Evolutionary conservation across 2,113 vertebrate genomes (phyloP).

Genomic region (Eleginops maclovinus): DNA sequence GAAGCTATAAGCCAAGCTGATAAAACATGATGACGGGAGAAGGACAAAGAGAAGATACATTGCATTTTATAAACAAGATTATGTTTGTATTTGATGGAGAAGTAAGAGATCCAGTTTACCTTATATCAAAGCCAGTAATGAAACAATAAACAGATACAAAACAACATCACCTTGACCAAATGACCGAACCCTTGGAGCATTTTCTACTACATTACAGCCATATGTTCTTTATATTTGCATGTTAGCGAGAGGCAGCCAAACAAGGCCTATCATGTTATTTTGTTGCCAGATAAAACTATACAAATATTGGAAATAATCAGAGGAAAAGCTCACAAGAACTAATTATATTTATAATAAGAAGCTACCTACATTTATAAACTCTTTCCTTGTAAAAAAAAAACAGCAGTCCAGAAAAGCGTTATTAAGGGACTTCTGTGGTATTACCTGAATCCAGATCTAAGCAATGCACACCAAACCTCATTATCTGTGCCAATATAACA

Average conservation of each 20-base stretch:
- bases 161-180: neutral
- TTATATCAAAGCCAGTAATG: too few relatives aligned
- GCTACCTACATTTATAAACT: too few relatives aligned
- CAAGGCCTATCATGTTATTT: neutral
- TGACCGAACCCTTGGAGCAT: neutral
- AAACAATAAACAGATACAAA: too few relatives aligned
- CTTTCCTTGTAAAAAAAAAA: too few relatives aligned
- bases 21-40: neutral
- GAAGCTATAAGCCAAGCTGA: slow-evolving; percentile 4
- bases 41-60: slow-evolving; percentile 7
- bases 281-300: neutral
- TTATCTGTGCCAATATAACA: neutral
- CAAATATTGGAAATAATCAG: neutral
- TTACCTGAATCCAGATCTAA: neutral
- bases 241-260: neutral
- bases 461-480: neutral
- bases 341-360: too few relatives aligned
- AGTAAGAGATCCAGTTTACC: too few relatives aligned
- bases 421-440: neutral
- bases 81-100: neutral
- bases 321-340: neutral
- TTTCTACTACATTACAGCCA: neutral
- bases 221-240: neutral
- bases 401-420: too few relatives aligned
- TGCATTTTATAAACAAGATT: neutral